phyloP scores from a whole-genome alignment of 2,888 invertebrate genomes.

The Tetropium fuscum region DNA sequence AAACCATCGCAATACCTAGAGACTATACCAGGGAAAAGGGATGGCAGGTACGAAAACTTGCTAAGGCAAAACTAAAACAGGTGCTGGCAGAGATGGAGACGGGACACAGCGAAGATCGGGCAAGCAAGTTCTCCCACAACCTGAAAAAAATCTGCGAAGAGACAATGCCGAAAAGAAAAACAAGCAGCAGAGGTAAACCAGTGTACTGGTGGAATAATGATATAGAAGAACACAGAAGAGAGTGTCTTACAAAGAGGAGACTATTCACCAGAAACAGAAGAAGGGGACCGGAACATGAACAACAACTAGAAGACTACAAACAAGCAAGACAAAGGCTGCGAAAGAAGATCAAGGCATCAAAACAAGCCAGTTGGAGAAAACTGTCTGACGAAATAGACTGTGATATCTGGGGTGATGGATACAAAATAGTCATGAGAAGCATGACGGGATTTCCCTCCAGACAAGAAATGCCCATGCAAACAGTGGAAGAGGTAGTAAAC shows the following conservation, averaged over 20 bases:
- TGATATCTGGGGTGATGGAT: conserved; percentile 6
- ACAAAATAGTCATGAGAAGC: no score
- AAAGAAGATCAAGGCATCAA: conserved; percentile 21
- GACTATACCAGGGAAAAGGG: background rate
- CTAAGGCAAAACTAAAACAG: conserved; percentile 6
- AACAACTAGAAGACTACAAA: conserved; percentile 16
- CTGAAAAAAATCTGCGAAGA: conserved; percentile 4
- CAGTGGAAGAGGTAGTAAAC: no score
- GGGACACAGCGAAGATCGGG: background rate
- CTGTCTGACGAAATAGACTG: conserved; percentile 15
- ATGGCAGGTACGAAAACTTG: conserved; percentile 10
- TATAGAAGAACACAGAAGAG: background rate
- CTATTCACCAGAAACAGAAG: conserved; percentile 8
- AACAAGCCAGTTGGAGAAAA: conserved; percentile 20
- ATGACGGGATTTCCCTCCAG: no score
- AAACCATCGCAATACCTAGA: background rate
- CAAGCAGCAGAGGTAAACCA: background rate
- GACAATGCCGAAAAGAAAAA: conserved; percentile 15
- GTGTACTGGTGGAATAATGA: conserved; percentile 20
- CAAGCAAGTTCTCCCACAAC: background rate
- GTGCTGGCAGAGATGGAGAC: background rate
- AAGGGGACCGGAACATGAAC: conserved; percentile 15
- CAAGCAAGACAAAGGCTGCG: conserved; percentile 7
- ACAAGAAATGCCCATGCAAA: no score
- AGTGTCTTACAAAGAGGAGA: conserved; percentile 15